phyloP scores from a whole-genome alignment of 2,888 invertebrate genomes.

The Eurytoma adleriae region DNA sequence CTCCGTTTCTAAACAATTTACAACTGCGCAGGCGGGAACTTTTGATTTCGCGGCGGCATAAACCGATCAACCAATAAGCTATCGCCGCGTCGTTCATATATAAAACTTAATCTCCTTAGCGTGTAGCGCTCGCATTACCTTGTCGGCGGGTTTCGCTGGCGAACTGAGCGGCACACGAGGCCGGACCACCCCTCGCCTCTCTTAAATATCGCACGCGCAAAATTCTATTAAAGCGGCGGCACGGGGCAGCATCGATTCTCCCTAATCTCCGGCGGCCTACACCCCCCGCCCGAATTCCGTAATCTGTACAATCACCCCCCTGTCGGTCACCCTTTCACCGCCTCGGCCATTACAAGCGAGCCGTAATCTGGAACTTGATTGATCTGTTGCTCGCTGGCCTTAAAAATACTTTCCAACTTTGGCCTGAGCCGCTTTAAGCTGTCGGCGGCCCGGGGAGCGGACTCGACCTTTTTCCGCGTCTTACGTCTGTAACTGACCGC shows the following conservation, averaged over 20 bases:
- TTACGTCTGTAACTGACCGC: no score
- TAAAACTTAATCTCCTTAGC: no score
- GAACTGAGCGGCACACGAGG: no score
- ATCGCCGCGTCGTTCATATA: no score
- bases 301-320: conserved; percentile 32
- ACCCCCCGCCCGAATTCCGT: not conserved
- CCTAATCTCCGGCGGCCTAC: conserved; percentile 9
- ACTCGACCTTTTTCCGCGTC: no score
- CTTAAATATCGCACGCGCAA: conserved; percentile 10
- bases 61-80: no score
- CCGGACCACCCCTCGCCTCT: no score
- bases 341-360: not conserved
- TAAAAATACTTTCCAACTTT: conserved; percentile 26
- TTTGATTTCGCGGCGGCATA: no score
- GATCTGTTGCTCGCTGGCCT: conserved; percentile 2
- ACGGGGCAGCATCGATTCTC: conserved; percentile 26
- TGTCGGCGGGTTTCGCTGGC: not conserved
- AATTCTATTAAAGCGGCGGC: conserved; percentile 30
- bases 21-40: no score
- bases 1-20: no score
- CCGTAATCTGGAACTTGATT: conserved; percentile 14
- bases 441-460: no score
- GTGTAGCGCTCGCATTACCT: not conserved
- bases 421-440: no score
- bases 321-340: conserved; percentile 10